These are phyloP conservation scores for Sesia bembeciformis DNA, from an alignment of 2,888 invertebrate species.

Conservation along the genomic window DNA sequence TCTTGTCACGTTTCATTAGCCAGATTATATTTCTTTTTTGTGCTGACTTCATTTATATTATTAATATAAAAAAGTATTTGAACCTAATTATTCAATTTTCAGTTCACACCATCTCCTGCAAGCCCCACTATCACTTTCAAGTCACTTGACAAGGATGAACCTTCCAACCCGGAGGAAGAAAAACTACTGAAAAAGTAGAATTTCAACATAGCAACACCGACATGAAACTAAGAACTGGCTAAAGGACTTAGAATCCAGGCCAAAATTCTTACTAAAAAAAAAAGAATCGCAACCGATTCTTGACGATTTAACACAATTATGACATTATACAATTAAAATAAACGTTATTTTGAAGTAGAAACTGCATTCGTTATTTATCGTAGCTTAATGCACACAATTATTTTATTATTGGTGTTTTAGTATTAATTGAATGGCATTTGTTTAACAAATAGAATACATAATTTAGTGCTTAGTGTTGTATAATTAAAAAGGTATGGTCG, in stretches of 20 bases:
- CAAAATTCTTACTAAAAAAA: too few relatives aligned
- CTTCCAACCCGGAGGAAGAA: constrained; percentile 42
- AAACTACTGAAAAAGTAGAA: constrained; percentile 49
- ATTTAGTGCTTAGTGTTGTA: too few relatives aligned
- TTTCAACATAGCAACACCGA: constrained; percentile 18
- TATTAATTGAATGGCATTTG: too few relatives aligned
- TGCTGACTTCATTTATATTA: too few relatives aligned
- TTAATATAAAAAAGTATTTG: too few relatives aligned
- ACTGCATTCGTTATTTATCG: background rate
- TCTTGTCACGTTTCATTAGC: too few relatives aligned
- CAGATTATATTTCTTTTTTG: too few relatives aligned
- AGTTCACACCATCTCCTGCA: constrained; percentile 40
- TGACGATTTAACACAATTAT: background rate
- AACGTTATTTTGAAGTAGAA: background rate
- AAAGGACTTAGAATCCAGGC: too few relatives aligned
- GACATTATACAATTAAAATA: background rate
- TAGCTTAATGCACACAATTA: background rate
- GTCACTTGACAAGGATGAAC: constrained; percentile 19
- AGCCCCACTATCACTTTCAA: constrained; percentile 35
- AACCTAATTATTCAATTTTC: constrained; percentile 9
- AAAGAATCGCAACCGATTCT: background rate
- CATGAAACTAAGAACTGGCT: background rate
- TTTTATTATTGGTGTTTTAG: too few relatives aligned
- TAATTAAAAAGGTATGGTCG: too few relatives aligned
- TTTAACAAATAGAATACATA: too few relatives aligned